Base-by-base conservation (phyloP, 2,113 vertebrate genomes). In the Daboia siamensis region DNA sequence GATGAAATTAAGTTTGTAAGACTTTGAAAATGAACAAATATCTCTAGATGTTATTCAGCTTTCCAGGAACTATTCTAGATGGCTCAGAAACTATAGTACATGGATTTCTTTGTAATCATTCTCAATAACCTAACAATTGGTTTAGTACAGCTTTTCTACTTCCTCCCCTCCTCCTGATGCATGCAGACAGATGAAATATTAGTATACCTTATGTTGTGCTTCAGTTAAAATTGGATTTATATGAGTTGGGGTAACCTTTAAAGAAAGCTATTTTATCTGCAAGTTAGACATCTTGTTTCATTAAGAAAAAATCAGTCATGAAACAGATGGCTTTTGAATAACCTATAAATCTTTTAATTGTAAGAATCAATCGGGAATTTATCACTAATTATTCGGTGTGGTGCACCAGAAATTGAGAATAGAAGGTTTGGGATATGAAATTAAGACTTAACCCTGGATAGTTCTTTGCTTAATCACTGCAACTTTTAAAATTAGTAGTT, bases 331-430 rank as follows among this genome's bases (percentile, higher is more conserved):
- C 12, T 48, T 87, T 80, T 92, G 33, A 8, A 88, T 3, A 13
- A 80, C 24, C 95, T 93, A 55, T 59, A 94, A 91, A 90, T 54
- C 0, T 7, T 92, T 92, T 94, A 89, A 13, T 90, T 46, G 39
- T 74, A 54, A 91, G 48, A 92, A 85, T 91, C 11, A 93, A 0
- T 39, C 39, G 90, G 52, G 39, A 59, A 5, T 24, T 96, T 56
- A 90, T 90, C 93, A 46, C 21, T 86, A 20, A 23, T 86, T 86
- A 21, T 46, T 48, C 4, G 80, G 39, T 11, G 39, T 0, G 87
- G 39, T 64, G 10, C 54, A 89, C 89, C 91, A 33, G 90, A 74
- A 17, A 91, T 90, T 93, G 91, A n/a, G 0, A 24, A 7, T 55
- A 13, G 26, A 90, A 33, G 89, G 12, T 89, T 94, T 24, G 10